Conservation (phyloP, 2,113 vertebrate genomes). For the Nyctereutes procyonoides region DNA sequence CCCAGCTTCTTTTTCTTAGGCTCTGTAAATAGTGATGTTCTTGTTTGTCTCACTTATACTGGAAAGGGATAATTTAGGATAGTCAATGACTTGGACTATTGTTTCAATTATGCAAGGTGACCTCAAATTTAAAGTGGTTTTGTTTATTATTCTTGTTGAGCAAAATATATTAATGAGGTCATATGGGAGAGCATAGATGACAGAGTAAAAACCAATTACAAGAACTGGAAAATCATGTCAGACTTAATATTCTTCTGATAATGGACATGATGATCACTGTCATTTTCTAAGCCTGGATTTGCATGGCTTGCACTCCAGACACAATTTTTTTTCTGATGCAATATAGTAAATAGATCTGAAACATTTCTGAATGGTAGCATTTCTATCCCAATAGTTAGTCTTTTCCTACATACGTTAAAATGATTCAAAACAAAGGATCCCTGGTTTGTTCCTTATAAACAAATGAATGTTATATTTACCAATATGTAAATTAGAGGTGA, state of each 20-base stretch:
- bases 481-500: not conserved
- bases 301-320: not conserved
- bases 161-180: constrained; percentile 34
- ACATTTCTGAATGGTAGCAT: not conserved
- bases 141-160: constrained; percentile 3
- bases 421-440: not conserved
- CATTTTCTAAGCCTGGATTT: constrained; percentile 48
- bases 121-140: constrained; percentile 18
- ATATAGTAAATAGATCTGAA: not conserved
- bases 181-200: constrained; percentile 27
- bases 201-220: constrained; percentile 23
- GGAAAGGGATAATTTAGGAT: not conserved
- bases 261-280: not conserved
- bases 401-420: not conserved
- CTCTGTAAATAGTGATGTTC: not conserved
- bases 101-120: not conserved
- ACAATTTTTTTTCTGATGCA: not conserved
- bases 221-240: constrained; percentile 44
- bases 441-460: not conserved
- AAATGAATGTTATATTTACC: not conserved
- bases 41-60: not conserved
- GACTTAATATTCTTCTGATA: constrained; percentile 62
- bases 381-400: not conserved
- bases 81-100: not conserved
- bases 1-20: not conserved